Conservation (phyloP, 2,797 vertebrate genomes). For the Myiotriccus ornatus region DNA sequence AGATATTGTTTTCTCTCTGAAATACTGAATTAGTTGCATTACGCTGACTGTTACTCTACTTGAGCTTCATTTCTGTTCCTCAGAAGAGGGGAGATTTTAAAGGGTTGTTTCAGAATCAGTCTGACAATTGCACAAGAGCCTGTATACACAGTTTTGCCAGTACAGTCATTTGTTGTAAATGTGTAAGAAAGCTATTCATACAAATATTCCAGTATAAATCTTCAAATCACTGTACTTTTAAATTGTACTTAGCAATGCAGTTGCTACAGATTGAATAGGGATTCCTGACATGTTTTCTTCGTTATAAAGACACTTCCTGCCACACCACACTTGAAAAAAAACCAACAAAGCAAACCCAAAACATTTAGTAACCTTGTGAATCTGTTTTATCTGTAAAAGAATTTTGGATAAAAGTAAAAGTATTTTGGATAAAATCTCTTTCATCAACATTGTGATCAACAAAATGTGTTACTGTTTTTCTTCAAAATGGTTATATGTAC, state of each 20-base stretch:
- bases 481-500: neutral
- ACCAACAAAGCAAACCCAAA: neutral
- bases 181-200: neutral
- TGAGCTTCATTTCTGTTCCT: neutral
- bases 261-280: neutral
- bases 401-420: neutral
- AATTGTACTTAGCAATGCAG: neutral
- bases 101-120: neutral
- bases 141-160: neutral
- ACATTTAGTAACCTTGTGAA: neutral
- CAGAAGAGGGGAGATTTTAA: neutral
- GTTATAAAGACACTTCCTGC: accelerated
- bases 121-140: neutral
- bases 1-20: neutral
- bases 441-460: neutral
- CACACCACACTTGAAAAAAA: accelerated
- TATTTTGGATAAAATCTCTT: neutral
- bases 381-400: neutral
- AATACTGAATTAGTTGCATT: neutral
- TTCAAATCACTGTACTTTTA: neutral
- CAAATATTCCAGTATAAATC: neutral
- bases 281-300: neutral
- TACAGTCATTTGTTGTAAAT: neutral
- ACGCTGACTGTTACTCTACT: neutral
- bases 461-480: neutral